Percentiles rank a stretch among this genome's conserved stretches.
phyloP scores from a whole-genome alignment of 1,140 invertebrate species.

The Camponotus floridanus region DNA sequence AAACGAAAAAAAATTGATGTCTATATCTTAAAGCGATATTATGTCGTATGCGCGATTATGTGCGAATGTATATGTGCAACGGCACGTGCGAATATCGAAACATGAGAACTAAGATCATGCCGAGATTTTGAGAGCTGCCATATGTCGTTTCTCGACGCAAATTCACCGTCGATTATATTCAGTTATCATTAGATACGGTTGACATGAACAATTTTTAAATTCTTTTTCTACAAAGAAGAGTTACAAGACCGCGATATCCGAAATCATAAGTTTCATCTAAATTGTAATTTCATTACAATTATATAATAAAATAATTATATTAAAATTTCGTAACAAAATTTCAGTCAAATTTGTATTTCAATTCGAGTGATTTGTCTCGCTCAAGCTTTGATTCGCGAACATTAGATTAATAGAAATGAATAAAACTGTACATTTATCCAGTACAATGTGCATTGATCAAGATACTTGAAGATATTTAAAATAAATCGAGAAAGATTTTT shows the following conservation, averaged over 20 bases:
- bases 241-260: background rate
- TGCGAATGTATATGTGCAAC: constrained; percentile 1
- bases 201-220: background rate
- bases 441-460: background rate
- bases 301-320: too few species aligned
- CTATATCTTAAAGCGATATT: constrained; percentile 50
- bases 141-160: background rate
- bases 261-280: background rate
- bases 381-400: background rate
- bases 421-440: background rate
- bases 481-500: background rate
- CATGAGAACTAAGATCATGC: background rate
- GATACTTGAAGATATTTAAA: background rate
- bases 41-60: constrained; percentile 42
- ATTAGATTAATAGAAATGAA: background rate
- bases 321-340: background rate
- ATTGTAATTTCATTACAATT: background rate
- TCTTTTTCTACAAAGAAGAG: background rate
- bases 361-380: background rate
- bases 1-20: constrained; percentile 31
- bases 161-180: background rate
- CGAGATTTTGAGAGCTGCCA: background rate
- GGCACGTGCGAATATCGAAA: constrained; percentile 22
- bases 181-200: background rate
- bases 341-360: background rate